A percentile compares a stretch with the other conserved stretches of the same genome.
These are phyloP conservation scores for Hylia prasina DNA, from an alignment of 2,113 vertebrate genomes.

Conservation along the genomic window DNA sequence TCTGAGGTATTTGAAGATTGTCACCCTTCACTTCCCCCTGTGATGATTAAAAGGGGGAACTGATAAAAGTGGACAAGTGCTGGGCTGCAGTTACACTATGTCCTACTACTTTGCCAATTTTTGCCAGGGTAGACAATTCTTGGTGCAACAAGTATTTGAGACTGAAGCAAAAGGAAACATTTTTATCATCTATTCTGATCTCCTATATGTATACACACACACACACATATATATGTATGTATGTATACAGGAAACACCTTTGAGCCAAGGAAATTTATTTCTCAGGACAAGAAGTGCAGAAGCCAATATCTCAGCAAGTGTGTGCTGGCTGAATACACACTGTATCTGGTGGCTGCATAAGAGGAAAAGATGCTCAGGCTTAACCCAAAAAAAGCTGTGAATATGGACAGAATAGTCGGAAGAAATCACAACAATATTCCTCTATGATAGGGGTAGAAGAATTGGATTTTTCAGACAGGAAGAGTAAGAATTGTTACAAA, in stretches of 20 bases:
- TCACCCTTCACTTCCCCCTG: neutral
- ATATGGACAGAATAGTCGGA: neutral
- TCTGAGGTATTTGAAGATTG: slow-evolving; percentile 36
- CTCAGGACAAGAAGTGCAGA: neutral
- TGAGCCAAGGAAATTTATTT: neutral
- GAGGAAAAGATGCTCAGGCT: neutral
- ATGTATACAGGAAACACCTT: neutral
- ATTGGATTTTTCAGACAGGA: neutral
- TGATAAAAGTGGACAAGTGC: neutral
- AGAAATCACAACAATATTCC: neutral
- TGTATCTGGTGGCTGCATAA: neutral
- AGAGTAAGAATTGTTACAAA: neutral
- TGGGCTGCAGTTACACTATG: neutral
- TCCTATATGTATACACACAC: neutral
- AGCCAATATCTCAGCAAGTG: neutral
- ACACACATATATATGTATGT: neutral
- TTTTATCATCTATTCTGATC: neutral
- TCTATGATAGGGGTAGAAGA: neutral
- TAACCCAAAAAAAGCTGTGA: neutral
- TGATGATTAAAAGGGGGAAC: neutral
- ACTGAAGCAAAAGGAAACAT: neutral
- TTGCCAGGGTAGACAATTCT: neutral
- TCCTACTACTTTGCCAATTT: neutral
- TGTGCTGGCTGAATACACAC: neutral
- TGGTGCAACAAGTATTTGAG: neutral